Conservation (phyloP, 2,888 invertebrate species). For the Eristalis pertinax region DNA sequence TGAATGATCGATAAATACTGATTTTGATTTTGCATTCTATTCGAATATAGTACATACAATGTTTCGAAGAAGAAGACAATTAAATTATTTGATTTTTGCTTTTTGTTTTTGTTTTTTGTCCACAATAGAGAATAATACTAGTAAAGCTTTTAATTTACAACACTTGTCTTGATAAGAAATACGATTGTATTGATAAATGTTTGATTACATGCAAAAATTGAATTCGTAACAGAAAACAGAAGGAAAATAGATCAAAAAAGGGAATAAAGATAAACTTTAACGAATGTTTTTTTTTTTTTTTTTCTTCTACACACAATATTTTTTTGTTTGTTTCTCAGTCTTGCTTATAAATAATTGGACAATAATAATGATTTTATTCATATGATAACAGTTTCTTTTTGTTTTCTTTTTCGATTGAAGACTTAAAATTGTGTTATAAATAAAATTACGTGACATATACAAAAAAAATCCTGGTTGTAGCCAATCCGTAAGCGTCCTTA, state of each 20-base stretch:
- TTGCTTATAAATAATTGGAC: constrained; percentile 64
- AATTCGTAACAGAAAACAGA: neutral
- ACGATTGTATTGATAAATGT: constrained; percentile 46
- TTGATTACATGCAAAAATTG: constrained; percentile 26
- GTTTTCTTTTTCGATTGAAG: neutral
- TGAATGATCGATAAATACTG: constrained; percentile 48
- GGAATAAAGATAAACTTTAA: constrained; percentile 1
- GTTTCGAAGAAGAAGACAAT: constrained; percentile 19
- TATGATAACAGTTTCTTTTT: constrained; percentile 23
- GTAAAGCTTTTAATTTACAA: constrained; percentile 71
- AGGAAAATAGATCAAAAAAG: constrained; percentile 2
- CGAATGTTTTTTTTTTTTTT: constrained; percentile 36
- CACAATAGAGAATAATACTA: constrained; percentile 46
- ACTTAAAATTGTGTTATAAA: neutral
- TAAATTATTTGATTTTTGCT: constrained; percentile 11
- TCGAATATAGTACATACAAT: constrained; percentile 5
- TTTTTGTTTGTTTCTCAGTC: constrained; percentile 63
- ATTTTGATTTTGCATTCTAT: constrained; percentile 18
- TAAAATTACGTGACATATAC: constrained; percentile 20
- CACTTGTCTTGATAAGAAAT: constrained; percentile 55
- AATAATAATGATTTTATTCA: constrained; percentile 44
- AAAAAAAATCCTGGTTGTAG: neutral
- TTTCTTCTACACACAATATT: neutral
- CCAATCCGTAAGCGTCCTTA: neutral
- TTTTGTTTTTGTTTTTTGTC: constrained; percentile 7